phyloP scores from a whole-genome alignment of 2,113 vertebrate genomes.

The Monarcha castaneiventris region DNA sequence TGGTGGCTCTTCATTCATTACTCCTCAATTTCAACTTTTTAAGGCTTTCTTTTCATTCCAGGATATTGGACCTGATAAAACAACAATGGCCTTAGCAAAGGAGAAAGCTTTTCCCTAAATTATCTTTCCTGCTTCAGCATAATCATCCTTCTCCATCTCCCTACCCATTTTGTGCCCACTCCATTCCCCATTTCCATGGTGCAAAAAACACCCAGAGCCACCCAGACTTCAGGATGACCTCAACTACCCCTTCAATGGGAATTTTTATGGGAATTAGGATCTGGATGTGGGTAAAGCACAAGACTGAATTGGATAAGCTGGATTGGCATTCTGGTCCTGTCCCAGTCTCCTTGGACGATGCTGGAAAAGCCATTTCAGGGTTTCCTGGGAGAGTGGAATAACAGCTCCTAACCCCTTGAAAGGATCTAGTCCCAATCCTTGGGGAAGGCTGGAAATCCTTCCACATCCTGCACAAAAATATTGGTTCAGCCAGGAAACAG shows the following conservation, averaged over 20 bases:
- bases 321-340: neutral
- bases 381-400: neutral
- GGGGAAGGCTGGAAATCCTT: neutral
- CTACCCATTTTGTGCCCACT: fast-evolving
- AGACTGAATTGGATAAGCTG: fast-evolving
- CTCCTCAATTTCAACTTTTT: neutral
- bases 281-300: neutral
- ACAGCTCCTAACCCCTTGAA: neutral
- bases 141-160: neutral
- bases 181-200: neutral
- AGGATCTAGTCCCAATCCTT: neutral
- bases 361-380: neutral
- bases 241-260: neutral
- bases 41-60: neutral
- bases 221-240: neutral
- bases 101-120: neutral
- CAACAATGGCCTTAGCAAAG: neutral
- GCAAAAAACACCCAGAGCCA: neutral
- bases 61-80: slow-evolving; percentile 27
- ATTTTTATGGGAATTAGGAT: neutral
- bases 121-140: neutral
- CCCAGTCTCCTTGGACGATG: fast-evolving
- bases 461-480: neutral
- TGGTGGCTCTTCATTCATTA: neutral
- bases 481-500: neutral